Evolutionary conservation across 23 tunicate genomes (phyloP), one percentile per base, ranked within the genome.

Genomic region (Botrylloides violaceus): DNA sequence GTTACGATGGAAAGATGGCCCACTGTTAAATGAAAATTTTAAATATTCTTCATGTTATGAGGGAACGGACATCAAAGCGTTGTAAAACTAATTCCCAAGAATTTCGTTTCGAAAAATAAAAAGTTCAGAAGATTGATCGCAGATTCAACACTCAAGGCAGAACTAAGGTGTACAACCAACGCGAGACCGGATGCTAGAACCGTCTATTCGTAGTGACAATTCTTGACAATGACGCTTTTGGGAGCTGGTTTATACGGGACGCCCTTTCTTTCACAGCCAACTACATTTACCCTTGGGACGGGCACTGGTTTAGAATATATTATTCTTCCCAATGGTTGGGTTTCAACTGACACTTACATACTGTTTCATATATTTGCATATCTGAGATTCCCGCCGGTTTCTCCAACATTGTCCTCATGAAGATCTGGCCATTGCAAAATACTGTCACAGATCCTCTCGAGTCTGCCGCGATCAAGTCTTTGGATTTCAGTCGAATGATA

Each of bases 391-490:
- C 94, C 49, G 85, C 35, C 3, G 85, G 55, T 64, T 80, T 90
- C 49, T 79, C 82, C 31, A 80, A 31, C 28, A 83, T 36, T 1
- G 79, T 61, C 32, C 81, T 72, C 59, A 59, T 74, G 15, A 90
- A 63, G n/a, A 90, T 90, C 58, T 90, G 97, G 21, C 97, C 97
- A 55, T 90, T 87, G 66, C 85, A 90, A 60, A 90, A 90, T 48
- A 90, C 59, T 29, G 84, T 88, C 27, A 79, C 85, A 21, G 92
- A 60, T 20, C 97, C 97, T 66, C 92, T 60, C 1, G 85, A 72
- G 70, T 90, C 97, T 49, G 89, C 81, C 25, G 84, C 90, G 1
- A 83, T 38, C 81, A 90, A 73, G 50, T 90, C 97, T 64, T 82
- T 66, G 29, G 97, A 83, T 7, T 73, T 72, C 9, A 90, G 58